Percentiles rank a stretch among this genome's conserved stretches.
Evolutionary conservation across 2,888 invertebrate species (phyloP).

Genomic region (Acanthosoma haemorrhoidale): DNA sequence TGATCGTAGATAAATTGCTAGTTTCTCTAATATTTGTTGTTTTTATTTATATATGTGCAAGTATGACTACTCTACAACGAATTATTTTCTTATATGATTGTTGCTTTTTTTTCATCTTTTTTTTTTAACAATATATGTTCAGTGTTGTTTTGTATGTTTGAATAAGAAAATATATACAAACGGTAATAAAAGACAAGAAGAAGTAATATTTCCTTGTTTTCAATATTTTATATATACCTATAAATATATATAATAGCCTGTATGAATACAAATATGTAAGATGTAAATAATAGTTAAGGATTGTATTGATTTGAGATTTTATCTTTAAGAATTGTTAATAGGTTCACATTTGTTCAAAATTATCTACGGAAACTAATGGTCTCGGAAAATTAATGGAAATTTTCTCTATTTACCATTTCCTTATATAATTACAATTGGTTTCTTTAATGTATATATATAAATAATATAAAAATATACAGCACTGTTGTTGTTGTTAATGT

Average conservation of each 20-base stretch:
- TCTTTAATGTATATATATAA: slow-evolving; percentile 8
- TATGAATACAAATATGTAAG: background rate
- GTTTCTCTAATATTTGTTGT: background rate
- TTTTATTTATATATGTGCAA: background rate
- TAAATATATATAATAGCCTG: background rate
- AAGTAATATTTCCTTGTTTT: background rate
- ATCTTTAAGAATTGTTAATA: background rate
- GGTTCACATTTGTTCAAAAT: background rate
- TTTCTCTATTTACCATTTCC: background rate
- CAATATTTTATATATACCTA: slow-evolving; percentile 11
- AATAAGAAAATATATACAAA: no score
- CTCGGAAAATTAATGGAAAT: background rate
- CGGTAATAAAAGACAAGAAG: background rate
- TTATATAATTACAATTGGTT: background rate
- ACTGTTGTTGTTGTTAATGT: slow-evolving; percentile 4
- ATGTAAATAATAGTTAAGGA: slow-evolving; percentile 7
- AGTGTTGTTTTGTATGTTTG: no score
- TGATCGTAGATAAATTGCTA: background rate
- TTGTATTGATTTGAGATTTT: slow-evolving; percentile 8
- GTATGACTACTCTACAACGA: background rate
- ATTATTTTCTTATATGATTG: slow-evolving; percentile 3
- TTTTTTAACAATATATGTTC: no score
- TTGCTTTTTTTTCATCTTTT: no score
- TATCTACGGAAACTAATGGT: slow-evolving; percentile 1
- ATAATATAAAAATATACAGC: background rate